These are phyloP conservation scores for Orientallactaga sibirica DNA, from an alignment of 2,797 vertebrate species.

Conservation along the genomic window DNA sequence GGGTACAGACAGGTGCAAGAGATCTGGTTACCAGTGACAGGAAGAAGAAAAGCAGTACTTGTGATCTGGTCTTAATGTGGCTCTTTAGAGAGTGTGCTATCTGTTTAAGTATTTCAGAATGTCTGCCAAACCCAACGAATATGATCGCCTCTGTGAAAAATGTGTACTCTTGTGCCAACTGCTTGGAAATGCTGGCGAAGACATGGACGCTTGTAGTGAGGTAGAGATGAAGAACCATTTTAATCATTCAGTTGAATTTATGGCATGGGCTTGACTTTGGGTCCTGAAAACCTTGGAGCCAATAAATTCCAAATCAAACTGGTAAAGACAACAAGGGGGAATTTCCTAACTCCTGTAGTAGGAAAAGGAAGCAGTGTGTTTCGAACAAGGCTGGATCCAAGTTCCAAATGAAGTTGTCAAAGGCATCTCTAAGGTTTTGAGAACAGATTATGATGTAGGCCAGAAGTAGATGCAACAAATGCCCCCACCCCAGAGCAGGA, in stretches of 20 bases:
- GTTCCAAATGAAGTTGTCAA: background rate
- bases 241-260: background rate
- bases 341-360: background rate
- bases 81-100: background rate
- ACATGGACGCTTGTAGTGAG: fast-evolving
- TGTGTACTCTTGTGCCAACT: background rate
- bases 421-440: background rate
- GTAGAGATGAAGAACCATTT: background rate
- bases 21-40: background rate
- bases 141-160: background rate
- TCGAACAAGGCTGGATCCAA: background rate
- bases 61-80: background rate
- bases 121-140: background rate
- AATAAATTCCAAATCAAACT: background rate
- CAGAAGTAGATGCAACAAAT: background rate
- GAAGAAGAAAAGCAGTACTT: slow-evolving; percentile 3
- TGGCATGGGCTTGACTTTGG: background rate
- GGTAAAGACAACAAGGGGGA: background rate
- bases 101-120: background rate
- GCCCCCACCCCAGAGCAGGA: background rate
- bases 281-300: background rate
- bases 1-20: background rate
- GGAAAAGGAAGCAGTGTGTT: background rate
- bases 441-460: background rate
- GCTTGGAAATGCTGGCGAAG: background rate